Evolutionary conservation across 2,888 invertebrate species (phyloP).

Genomic region (Theretra japonica): DNA sequence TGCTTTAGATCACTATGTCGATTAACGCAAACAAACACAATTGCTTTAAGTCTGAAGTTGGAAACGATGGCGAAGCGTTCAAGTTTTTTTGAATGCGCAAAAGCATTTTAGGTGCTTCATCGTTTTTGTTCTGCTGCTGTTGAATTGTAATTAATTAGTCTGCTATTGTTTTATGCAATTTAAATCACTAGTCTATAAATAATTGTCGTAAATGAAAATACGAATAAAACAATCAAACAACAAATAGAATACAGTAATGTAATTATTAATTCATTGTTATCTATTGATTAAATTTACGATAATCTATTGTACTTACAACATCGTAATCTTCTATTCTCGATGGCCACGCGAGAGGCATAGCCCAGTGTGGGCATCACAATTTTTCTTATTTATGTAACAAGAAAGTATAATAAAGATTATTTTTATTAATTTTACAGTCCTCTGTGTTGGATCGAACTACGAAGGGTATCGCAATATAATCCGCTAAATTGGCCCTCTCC

Average conservation of each 20-base stretch:
- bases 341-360: too few species aligned
- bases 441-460: too few species aligned
- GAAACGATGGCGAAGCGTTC: background rate
- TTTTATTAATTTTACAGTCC: too few species aligned
- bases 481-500: too few species aligned
- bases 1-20: conserved; percentile 24
- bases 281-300: too few species aligned
- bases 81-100: background rate
- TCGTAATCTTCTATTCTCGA: too few species aligned
- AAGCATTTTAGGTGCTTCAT: background rate
- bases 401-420: too few species aligned
- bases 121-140: background rate
- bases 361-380: too few species aligned
- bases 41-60: background rate
- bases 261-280: too few species aligned
- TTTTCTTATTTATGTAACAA: too few species aligned
- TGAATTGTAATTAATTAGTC: conserved; percentile 5
- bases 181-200: background rate
- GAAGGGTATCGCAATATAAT: too few species aligned
- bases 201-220: background rate
- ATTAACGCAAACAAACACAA: conserved; percentile 19
- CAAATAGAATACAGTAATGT: background rate
- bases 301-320: too few species aligned
- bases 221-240: background rate
- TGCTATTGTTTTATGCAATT: background rate